A percentile compares a stretch with the other conserved stretches of the same genome.
phyloP scores from a whole-genome alignment of 1,140 invertebrate species.

The Lordiphosa mommai region DNA sequence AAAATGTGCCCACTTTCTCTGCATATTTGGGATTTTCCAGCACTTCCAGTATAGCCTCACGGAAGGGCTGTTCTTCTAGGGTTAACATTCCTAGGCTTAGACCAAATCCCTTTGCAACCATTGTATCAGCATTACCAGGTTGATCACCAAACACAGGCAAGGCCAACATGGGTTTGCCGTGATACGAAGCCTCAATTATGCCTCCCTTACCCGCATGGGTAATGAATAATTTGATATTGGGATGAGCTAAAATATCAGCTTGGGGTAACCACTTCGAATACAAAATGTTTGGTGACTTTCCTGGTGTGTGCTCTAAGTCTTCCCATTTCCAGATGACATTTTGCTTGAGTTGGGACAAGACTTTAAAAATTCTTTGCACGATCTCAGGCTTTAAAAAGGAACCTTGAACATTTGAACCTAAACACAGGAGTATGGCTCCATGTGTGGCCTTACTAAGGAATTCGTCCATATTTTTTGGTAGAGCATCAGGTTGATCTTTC shows the following conservation, averaged over 20 bases:
- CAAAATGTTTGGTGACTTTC: constrained; percentile 82
- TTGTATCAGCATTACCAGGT: constrained; percentile 80
- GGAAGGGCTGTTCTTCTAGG: constrained; percentile 30
- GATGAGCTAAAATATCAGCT: constrained; percentile 83
- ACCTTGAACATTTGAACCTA: constrained; percentile 80
- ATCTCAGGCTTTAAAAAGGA: constrained; percentile 67
- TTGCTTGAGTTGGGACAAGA: constrained; percentile 79
- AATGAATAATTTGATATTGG: constrained; percentile 84
- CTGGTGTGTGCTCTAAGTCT: constrained; percentile 52
- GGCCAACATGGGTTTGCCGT: constrained; percentile 84
- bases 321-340: constrained; percentile 83
- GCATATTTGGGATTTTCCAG: constrained; percentile 21
- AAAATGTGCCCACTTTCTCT: constrained; percentile 10
- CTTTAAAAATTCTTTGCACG: constrained; percentile 72
- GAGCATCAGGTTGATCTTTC: constrained; percentile 36
- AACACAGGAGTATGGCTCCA: constrained; percentile 82
- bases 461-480: constrained; percentile 58
- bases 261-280: constrained; percentile 85
- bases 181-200: constrained; percentile 84
- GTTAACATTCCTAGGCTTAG: constrained; percentile 53
- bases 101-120: constrained; percentile 78
- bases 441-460: constrained; percentile 54
- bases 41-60: constrained; percentile 20
- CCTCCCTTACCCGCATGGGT: constrained; percentile 85
- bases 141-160: constrained; percentile 85